Evolutionary conservation across 2,888 invertebrate species (phyloP).

Genomic region (Callyntrura guangdongensis): DNA sequence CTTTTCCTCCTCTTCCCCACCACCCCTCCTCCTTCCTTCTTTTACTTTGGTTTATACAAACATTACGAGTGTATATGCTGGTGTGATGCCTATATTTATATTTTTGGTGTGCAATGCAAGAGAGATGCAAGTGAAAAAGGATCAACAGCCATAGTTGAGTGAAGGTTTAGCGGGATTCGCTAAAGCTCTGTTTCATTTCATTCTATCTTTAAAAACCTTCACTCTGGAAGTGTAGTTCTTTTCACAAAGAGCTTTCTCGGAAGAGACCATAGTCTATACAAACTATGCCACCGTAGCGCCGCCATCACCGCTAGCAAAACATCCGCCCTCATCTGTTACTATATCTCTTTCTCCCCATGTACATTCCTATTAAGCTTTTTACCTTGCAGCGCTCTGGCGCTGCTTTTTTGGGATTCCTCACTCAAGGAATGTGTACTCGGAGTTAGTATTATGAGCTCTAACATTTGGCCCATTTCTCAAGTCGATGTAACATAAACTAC

Average conservation of each 20-base stretch:
- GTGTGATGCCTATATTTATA: slow-evolving; percentile 7
- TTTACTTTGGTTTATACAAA: background rate
- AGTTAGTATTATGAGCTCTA: slow-evolving; percentile 12
- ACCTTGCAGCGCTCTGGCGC: background rate
- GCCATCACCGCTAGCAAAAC: background rate
- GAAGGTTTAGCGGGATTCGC: slow-evolving; percentile 74
- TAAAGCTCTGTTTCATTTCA: slow-evolving; percentile 72
- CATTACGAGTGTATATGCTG: background rate
- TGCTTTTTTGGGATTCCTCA: too few species aligned
- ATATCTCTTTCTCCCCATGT: background rate
- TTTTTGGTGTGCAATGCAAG: background rate
- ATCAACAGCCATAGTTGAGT: slow-evolving; percentile 71
- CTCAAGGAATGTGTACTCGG: too few species aligned
- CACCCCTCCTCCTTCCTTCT: background rate
- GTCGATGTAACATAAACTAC: slow-evolving; percentile 62
- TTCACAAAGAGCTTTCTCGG: slow-evolving; percentile 66
- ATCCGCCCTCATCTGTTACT: slow-evolving; percentile 17
- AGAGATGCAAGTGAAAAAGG: slow-evolving; percentile 55
- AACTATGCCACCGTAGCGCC: background rate
- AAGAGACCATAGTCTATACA: background rate
- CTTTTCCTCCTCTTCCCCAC: background rate
- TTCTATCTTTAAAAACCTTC: slow-evolving; percentile 62
- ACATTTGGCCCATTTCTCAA: slow-evolving; percentile 83
- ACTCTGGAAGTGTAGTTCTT: slow-evolving; percentile 21
- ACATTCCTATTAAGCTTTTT: background rate